Evolutionary conservation across 2,888 invertebrate genomes (phyloP).

Genomic region (Troides aeacus): DNA sequence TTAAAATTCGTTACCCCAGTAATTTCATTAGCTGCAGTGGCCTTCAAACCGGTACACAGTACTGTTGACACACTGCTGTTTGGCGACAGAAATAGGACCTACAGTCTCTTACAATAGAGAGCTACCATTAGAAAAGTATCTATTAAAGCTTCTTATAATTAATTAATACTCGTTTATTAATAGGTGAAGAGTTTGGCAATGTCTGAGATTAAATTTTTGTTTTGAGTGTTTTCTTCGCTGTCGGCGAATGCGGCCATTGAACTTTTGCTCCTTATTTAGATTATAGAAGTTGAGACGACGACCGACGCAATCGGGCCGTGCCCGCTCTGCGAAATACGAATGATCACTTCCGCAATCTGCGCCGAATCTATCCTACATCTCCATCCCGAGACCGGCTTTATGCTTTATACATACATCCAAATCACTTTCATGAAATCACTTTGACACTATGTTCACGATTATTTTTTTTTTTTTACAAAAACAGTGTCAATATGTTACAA

Average conservation of each 20-base stretch:
- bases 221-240: slow-evolving; percentile 61
- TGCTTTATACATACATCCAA: slow-evolving; percentile 3
- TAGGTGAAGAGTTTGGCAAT: slow-evolving; percentile 11
- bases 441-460: neutral
- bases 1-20: too few relatives aligned
- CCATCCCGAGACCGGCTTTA: slow-evolving; percentile 18
- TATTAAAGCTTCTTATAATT: too few relatives aligned
- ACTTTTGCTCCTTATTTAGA: slow-evolving; percentile 80
- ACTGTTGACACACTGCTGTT: too few relatives aligned
- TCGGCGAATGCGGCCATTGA: slow-evolving; percentile 68
- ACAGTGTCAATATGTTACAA: too few relatives aligned
- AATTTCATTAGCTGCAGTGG: too few relatives aligned
- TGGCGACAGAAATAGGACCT: too few relatives aligned
- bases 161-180: too few relatives aligned
- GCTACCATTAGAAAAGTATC: too few relatives aligned
- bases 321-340: slow-evolving; percentile 66
- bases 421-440: slow-evolving; percentile 6
- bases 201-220: slow-evolving; percentile 37
- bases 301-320: slow-evolving; percentile 61
- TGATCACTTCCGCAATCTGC: slow-evolving; percentile 68
- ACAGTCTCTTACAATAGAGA: too few relatives aligned
- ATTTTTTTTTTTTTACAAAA: neutral
- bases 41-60: too few relatives aligned
- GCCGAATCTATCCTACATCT: slow-evolving; percentile 44
- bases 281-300: slow-evolving; percentile 74